Base-by-base conservation (phyloP, 2,113 vertebrate species). In the Nothoprocta pentlandii region DNA sequence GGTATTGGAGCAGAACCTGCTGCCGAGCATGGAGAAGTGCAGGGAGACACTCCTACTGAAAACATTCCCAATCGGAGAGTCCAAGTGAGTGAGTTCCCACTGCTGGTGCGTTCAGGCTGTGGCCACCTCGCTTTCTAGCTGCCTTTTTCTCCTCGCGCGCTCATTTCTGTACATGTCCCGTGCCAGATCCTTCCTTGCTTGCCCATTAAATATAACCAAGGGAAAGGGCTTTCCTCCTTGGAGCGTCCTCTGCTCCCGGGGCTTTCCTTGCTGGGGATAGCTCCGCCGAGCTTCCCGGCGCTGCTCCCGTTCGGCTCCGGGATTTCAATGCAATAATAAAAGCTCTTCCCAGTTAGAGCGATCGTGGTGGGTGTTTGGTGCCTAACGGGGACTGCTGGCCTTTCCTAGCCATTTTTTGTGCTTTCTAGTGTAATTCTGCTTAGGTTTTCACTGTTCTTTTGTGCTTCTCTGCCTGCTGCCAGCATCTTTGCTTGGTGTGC, bases 171-270 rank as follows among this genome's bases (percentile, higher is more conserved):
- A 16, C 75, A 9, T 47, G 86, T 84, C 39, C 85, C 19, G 8
- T 51, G 56, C 91, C 42, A 78, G 22, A 56, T 85, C 42, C n/a
- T 44, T 15, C 77, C 81, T 41, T 63, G 25, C 10, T 62, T 73
- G 53, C 34, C 66, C 8, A 1, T 59, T 74, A n/a, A 75, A 93
- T 94, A 70, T 68, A 53, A 78, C 51, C 26, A 42, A 86, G 34
- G 44, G 42, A 39, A 58, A 80, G 70, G 93, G 20, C 64, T 28
- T 53, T 95, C 36, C 81, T 54, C 89, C 23, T 95, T 56, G 16
- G 54, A 79, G 11, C 22, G 17, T 56, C 83, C 44, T 49, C 51
- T 82, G 66, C 91, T 93, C 62, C 86, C 82, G 79, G 68, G 80
- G 30, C 6, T 16, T 14, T 5, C 12, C 32, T 2, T 53, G 39